phyloP scores from a whole-genome alignment of 2,797 vertebrate species.

The Cossypha niveicapilla region DNA sequence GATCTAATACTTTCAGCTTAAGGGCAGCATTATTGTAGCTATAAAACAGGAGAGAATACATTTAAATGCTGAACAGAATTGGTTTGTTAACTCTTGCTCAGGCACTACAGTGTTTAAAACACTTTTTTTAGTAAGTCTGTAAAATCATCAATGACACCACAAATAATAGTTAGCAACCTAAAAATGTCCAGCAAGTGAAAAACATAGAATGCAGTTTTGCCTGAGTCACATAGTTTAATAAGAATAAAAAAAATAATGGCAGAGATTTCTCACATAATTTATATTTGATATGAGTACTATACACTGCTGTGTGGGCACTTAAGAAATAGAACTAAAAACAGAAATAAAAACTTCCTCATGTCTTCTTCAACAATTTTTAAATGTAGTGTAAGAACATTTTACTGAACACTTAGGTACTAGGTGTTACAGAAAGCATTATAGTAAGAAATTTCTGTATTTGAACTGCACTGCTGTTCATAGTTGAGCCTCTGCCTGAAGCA shows the following conservation, averaged over 20 bases:
- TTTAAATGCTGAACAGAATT: not conserved
- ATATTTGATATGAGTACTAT: not conserved
- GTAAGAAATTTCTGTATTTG: not conserved
- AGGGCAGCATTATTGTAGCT: not conserved
- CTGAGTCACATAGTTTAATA: not conserved
- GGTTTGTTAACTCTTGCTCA: not conserved
- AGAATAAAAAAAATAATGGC: not conserved
- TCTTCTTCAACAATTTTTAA: not conserved
- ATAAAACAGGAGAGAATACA: not conserved
- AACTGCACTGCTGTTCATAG: not conserved
- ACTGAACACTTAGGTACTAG: not conserved
- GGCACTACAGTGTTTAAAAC: not conserved
- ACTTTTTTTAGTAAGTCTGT: rapidly evolving
- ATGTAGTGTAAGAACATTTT: not conserved
- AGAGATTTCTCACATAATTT: not conserved
- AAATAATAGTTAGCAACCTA: not conserved
- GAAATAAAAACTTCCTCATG: not conserved
- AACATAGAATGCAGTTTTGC: not conserved
- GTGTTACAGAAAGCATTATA: not conserved
- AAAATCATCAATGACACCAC: not conserved
- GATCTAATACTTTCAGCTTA: conserved; percentile 35
- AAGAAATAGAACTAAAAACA: not conserved
- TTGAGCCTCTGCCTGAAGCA: not conserved
- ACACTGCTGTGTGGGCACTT: not conserved
- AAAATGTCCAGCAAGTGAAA: not conserved